Base-by-base conservation (phyloP, 2,113 vertebrate genomes). In the Emydura subglobosa region DNA sequence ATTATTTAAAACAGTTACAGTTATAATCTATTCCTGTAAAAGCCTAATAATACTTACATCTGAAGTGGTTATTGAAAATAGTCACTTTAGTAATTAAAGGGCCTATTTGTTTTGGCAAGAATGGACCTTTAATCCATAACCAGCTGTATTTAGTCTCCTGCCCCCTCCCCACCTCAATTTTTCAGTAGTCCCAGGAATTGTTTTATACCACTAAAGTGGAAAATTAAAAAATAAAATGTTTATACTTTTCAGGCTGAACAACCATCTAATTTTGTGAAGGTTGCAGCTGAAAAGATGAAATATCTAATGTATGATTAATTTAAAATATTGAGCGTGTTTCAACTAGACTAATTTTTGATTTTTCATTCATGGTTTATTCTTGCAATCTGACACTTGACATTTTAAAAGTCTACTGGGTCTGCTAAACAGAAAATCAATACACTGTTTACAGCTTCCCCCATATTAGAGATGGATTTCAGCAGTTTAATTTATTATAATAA, bases 401-500 rank as follows among this genome's bases (percentile, higher is more conserved):
- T 95, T 93, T 2, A 54, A 90, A 90, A 84, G 6, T 29, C 47
- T 76, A 80, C 7, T 76, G 24, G 16, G 14, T 54, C 7, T 84
- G 17, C 78, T 86, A 83, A 92, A 94, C 47, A 65, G 83, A 11
- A 79, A 88, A 55, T 89, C 51, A 54, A 55, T 57, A 82, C 0
- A 0, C 17, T 3, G 4, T 95, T 96, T 96, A 21, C n/a, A 29
- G 47, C 10, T 82, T 95, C 88, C 44, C 2, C 19, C 3, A 0
- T 27, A 57, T 86, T 34, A 92, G 10, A 86, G 2, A 53, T 5
- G 55, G 7, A 93, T 95, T 96, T 92, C 24, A n/a, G 50, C 54
- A 91, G 55, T 79, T 94, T 79, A 87, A 94, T 94, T 93, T 61
- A 86, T 88, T 88, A 93, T 51, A 57, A 39, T 91, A 95, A 90